These are phyloP conservation scores for Stomatorhinus walkeri DNA, from an alignment of 2,797 vertebrate genomes.

Conservation along the genomic window DNA sequence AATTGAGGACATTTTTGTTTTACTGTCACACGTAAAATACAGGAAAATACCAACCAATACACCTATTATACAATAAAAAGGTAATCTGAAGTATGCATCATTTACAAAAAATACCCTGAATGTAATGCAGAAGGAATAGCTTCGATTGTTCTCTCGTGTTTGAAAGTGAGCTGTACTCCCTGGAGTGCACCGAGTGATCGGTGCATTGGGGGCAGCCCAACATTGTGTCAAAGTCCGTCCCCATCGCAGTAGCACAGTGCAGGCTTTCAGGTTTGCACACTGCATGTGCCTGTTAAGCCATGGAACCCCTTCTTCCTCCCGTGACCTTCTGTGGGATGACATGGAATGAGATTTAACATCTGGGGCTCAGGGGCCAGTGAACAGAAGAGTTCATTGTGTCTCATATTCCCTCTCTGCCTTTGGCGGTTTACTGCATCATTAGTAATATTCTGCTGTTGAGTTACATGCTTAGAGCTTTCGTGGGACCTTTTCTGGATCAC, in stretches of 20 bases:
- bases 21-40: neutral
- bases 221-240: neutral
- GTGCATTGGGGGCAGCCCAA: neutral
- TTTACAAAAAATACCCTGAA: neutral
- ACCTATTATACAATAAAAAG: neutral
- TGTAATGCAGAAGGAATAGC: neutral
- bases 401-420: neutral
- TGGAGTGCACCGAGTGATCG: neutral
- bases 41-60: neutral
- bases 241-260: neutral
- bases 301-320: neutral
- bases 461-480: neutral
- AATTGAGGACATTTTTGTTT: neutral
- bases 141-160: neutral
- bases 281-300: neutral
- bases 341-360: conserved; percentile 1
- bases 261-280: neutral
- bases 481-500: neutral
- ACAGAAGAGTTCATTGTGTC: neutral
- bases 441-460: neutral
- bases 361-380: neutral
- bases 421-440: neutral
- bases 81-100: neutral
- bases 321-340: neutral
- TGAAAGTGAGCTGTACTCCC: neutral